Base-by-base conservation (phyloP, 2,888 invertebrate species). In the Rhyacophila evoluta region DNA sequence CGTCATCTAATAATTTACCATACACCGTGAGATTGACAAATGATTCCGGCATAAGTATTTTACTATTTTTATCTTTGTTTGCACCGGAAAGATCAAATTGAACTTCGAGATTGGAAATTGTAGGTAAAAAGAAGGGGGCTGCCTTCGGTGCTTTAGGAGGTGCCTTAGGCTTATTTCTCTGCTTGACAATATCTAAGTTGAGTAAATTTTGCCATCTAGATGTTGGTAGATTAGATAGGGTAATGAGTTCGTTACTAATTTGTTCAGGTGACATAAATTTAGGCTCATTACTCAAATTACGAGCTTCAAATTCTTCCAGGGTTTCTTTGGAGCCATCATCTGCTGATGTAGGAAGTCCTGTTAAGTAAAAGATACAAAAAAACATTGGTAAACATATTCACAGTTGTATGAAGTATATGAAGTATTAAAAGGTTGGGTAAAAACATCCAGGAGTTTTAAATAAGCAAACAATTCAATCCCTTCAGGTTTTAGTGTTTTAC, bases 121-220 rank as follows among this genome's bases (percentile, higher is more conserved):
- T 98, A 0, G 98, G 98, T 73, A 99, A 88, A 86, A 99, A 99
- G 89, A 99, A 99, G 0, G 99, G 99, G 0, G 98, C 98, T 0
- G 94, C 92, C 87, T 96, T 96, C 0, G 96, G 94, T 1, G 92
- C 91, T 84, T 96, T 96, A 0, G 95, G 92, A 0, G 95, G 92
- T 72, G 94, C 93, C 86, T 94, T 96, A 0, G 98, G 98, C 85
- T 96, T 98, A 86, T 99, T 99, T 81, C 95, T 90, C 83, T 92
- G 93, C 86, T 94, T 96, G 1, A 99, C 95, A 0, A 95, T 87
- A 83, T 98, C 97, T 76, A 98, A 89, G 85, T 95, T 93, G 0
- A 98, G 90, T 11, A 99, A 89, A 86, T 97, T 97, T 82, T 96
- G 93, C 98, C 98, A 99, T 83, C 97, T 92, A 0, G 97, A 97